Conservation (phyloP, 2,113 vertebrate species). For the Haemorhous mexicanus region DNA sequence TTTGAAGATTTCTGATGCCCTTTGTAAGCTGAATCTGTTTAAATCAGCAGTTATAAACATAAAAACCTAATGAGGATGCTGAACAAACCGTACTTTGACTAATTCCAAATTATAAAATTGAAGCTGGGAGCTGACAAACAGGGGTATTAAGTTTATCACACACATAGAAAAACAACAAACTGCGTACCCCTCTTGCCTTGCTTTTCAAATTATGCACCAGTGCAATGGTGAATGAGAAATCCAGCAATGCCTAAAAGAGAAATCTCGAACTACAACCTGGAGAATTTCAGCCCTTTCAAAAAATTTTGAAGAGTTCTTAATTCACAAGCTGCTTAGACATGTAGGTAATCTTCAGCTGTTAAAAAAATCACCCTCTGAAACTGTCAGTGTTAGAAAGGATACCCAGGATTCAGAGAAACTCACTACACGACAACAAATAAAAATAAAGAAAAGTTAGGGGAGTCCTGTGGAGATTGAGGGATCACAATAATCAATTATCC, state of each 20-base stretch:
- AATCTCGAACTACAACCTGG: background rate
- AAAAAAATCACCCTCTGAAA: background rate
- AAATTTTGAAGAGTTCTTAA: background rate
- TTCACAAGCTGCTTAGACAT: background rate
- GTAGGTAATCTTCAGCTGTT: background rate
- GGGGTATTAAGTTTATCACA: background rate
- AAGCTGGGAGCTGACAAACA: background rate
- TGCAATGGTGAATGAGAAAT: background rate
- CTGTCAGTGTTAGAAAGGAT: background rate
- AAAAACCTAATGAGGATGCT: background rate
- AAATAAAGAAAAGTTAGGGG: background rate
- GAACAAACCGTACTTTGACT: background rate
- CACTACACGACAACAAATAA: background rate
- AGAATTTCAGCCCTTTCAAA: background rate
- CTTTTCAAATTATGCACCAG: background rate
- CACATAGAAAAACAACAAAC: background rate
- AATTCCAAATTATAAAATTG: background rate
- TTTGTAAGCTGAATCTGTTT: background rate
- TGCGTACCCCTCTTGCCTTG: background rate
- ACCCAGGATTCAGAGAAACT: background rate
- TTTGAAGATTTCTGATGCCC: conserved; percentile 33
- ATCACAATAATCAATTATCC: background rate
- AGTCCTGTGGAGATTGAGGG: background rate
- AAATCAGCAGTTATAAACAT: background rate
- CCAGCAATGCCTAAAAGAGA: background rate